Evolutionary conservation across 1,140 invertebrate species (phyloP).

Genomic region (Zaprionus africanus): DNA sequence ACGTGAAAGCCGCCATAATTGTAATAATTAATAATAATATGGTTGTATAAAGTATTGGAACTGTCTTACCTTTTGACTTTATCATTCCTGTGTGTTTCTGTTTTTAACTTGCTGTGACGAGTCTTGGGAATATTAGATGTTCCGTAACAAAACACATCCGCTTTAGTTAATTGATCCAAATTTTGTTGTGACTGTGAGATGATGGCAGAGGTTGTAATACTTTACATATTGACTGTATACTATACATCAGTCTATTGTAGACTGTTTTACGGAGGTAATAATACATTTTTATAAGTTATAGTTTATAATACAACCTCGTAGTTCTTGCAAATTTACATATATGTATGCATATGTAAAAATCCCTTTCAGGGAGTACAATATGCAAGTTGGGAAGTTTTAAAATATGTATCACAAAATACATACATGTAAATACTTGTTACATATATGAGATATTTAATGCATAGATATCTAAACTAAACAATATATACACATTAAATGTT

Average conservation of each 20-base stretch:
- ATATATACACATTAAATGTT: neutral
- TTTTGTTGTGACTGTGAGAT: slow-evolving; percentile 75
- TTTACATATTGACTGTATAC: slow-evolving; percentile 46
- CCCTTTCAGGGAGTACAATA: too few species aligned
- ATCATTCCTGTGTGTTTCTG: slow-evolving; percentile 11
- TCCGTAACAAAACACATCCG: slow-evolving; percentile 40
- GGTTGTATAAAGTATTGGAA: neutral
- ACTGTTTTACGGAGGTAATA: neutral
- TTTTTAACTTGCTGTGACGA: slow-evolving; percentile 8
- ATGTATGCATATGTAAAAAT: too few species aligned
- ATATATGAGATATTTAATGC: neutral
- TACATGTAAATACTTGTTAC: too few species aligned
- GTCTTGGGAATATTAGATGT: slow-evolving; percentile 12
- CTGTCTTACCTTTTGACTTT: slow-evolving; percentile 63
- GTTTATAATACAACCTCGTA: neutral
- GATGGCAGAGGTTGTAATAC: slow-evolving; percentile 54
- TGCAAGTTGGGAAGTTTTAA: too few species aligned
- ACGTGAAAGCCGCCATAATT: too few species aligned
- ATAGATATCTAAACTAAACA: neutral
- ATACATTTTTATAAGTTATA: neutral
- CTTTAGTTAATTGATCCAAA: slow-evolving; percentile 65
- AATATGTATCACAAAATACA: too few species aligned
- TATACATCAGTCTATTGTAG: neutral
- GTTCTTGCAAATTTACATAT: neutral
- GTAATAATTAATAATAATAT: too few species aligned